phyloP scores from a whole-genome alignment of 1,140 invertebrate species.

The Bombus huntii region DNA sequence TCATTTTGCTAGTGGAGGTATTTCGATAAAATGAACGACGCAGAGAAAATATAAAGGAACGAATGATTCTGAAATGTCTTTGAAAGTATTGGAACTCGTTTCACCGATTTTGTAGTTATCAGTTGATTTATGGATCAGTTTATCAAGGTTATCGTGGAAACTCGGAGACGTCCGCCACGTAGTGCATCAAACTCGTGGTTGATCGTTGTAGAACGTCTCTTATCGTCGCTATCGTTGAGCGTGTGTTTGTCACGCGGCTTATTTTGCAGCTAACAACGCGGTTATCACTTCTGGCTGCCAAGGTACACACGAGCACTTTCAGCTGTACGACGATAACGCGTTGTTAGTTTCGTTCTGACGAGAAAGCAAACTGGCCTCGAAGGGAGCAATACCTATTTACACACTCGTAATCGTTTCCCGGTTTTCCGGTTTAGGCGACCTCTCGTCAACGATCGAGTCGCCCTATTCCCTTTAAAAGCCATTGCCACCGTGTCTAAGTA shows the following conservation, averaged over 20 bases:
- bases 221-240: conserved; percentile 39
- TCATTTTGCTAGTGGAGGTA: conserved; percentile 1
- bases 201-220: conserved; percentile 14
- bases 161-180: not conserved
- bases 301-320: conserved; percentile 27
- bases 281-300: conserved; percentile 23
- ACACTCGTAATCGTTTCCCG: not conserved
- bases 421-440: not conserved
- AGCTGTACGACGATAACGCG: conserved; percentile 30
- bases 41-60: not conserved
- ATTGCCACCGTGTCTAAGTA: not conserved
- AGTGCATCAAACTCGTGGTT: not conserved
- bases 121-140: not conserved
- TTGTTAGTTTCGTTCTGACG: too few relatives aligned
- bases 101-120: not conserved
- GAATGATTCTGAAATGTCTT: not conserved
- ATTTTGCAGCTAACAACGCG: conserved; percentile 42
- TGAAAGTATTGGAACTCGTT: not conserved
- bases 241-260: conserved; percentile 25
- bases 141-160: conserved; percentile 13
- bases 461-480: conserved; percentile 28
- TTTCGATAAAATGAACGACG: not conserved
- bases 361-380: not conserved
- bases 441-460: not conserved
- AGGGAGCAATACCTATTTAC: not conserved